phyloP scores from a whole-genome alignment of 2,113 vertebrate species.

The Corythaixoides concolor region DNA sequence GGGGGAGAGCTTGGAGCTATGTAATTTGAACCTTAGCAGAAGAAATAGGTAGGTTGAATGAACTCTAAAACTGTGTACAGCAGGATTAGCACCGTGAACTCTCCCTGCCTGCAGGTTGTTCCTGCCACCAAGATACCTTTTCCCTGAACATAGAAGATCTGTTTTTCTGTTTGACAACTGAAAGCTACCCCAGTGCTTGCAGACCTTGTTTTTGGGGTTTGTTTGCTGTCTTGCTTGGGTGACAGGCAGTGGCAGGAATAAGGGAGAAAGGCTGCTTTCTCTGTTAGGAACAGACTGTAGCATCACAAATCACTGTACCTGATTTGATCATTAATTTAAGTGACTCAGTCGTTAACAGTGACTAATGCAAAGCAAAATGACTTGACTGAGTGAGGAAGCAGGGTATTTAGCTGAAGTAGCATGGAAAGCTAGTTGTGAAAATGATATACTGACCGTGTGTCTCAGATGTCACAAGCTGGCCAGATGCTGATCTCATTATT shows the following conservation, averaged over 20 bases:
- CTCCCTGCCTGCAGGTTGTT: not conserved
- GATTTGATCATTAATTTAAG: not conserved
- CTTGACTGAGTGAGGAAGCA: not conserved
- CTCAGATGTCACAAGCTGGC: not conserved
- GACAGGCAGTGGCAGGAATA: not conserved
- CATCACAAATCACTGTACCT: not conserved
- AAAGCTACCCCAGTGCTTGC: not conserved
- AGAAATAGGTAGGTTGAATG: not conserved
- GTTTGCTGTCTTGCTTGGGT: not conserved
- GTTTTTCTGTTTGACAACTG: not conserved
- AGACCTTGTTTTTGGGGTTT: not conserved
- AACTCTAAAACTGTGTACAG: not conserved
- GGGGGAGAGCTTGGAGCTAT: not conserved
- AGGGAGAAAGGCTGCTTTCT: not conserved
- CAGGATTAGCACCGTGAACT: not conserved
- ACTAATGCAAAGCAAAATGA: not conserved
- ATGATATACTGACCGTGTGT: not conserved
- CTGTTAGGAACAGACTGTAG: not conserved
- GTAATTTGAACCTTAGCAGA: not conserved
- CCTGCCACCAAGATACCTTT: not conserved
- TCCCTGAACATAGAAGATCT: accelerated
- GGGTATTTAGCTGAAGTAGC: not conserved
- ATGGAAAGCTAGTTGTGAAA: not conserved
- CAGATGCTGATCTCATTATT: not conserved
- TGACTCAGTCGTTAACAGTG: not conserved